A percentile compares a stretch with the other conserved stretches of the same genome.
Conservation (phyloP, 2,888 invertebrate genomes). For the Sarcophaga caerulescens region DNA sequence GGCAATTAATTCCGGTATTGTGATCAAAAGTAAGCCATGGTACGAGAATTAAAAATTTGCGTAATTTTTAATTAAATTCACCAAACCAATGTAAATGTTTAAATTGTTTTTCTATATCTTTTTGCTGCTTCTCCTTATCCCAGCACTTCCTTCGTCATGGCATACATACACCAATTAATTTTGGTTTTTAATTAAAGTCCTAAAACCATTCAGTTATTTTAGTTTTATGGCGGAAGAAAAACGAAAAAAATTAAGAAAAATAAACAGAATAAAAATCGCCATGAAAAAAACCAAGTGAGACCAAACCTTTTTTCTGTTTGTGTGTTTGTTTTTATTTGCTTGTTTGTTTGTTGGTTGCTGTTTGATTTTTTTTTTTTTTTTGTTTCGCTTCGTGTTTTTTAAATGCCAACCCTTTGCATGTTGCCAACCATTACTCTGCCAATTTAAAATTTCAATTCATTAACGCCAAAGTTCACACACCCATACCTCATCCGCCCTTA, state of each 20-base stretch:
- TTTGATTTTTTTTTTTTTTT: background rate
- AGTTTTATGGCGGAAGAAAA: background rate
- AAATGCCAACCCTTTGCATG: constrained; percentile 61
- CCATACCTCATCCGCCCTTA: background rate
- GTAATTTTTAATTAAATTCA: no score
- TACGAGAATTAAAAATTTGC: no score
- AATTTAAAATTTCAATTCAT: constrained; percentile 60
- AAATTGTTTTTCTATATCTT: no score
- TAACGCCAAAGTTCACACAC: constrained; percentile 41
- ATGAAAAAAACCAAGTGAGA: no score
- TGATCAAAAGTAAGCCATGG: no score
- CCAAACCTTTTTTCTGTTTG: no score
- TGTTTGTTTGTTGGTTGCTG: constrained; percentile 22
- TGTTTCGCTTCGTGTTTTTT: constrained; percentile 27
- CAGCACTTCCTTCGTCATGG: background rate
- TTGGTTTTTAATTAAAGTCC: constrained; percentile 28
- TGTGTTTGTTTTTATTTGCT: no score
- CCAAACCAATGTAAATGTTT: no score
- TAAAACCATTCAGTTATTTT: constrained; percentile 11
- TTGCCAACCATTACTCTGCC: constrained; percentile 43
- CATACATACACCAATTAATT: background rate
- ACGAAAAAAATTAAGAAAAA: background rate
- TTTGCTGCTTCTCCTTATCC: no score
- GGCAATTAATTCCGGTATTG: no score
- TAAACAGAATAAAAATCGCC: no score